Percentiles rank a stretch among this genome's conserved stretches.
These are phyloP conservation scores for Coleophora deauratella DNA, from an alignment of 2,888 invertebrate species.

Conservation along the genomic window DNA sequence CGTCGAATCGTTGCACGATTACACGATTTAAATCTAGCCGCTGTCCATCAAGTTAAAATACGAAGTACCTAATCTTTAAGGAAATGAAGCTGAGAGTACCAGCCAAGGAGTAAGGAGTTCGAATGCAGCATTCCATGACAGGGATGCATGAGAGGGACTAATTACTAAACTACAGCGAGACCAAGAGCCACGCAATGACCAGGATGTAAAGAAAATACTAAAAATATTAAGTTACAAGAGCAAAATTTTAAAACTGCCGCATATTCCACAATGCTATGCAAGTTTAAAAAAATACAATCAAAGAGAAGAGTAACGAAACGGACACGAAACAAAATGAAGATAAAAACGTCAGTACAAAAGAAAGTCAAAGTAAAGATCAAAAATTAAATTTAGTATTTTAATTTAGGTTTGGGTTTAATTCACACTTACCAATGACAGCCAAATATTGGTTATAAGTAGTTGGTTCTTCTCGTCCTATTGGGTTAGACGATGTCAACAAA, in stretches of 20 bases:
- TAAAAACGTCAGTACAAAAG: conserved; percentile 26
- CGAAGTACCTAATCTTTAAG: not conserved
- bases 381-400: conserved; percentile 67
- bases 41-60: not conserved
- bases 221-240: conserved; percentile 42
- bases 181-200: conserved; percentile 36
- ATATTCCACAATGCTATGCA: conserved; percentile 70
- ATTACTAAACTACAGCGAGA: conserved; percentile 48
- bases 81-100: not conserved
- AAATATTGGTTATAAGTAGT: conserved; percentile 95
- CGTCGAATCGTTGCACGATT: no score
- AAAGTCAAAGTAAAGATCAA: conserved; percentile 35
- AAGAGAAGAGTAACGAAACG: conserved; percentile 36
- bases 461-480: conserved; percentile 96
- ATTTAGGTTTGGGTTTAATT: conserved; percentile 70
- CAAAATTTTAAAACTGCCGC: conserved; percentile 55
- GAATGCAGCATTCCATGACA: conserved; percentile 25
- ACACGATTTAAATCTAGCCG: no score
- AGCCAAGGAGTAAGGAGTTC: not conserved
- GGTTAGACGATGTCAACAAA: conserved; percentile 80
- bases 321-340: conserved; percentile 32
- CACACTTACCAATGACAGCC: conserved; percentile 95
- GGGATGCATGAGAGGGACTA: conserved; percentile 58
- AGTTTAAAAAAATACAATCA: conserved; percentile 49
- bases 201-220: conserved; percentile 38